Conservation (phyloP, 37 sponge, comb jelly and placozoan species). For the Bolinopsis microptera region DNA sequence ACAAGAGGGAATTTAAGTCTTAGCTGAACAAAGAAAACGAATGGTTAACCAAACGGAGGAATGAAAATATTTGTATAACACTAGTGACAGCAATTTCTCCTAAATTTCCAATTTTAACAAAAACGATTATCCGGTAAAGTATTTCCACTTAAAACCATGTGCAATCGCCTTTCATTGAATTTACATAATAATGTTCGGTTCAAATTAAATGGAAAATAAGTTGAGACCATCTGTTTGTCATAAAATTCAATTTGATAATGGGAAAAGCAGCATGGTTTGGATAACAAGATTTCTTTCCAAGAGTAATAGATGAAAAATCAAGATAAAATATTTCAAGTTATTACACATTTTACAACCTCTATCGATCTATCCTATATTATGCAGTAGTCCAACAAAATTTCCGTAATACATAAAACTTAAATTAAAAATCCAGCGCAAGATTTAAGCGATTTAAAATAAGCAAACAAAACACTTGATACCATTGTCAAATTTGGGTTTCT, state of each 20-base stretch:
- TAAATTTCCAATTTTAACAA: background rate
- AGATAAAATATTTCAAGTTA: background rate
- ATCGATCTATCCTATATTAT: background rate
- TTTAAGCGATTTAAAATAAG: background rate
- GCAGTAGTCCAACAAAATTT: background rate
- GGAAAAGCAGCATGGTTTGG: background rate
- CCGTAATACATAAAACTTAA: slow-evolving; percentile 2
- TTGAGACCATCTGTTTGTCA: background rate
- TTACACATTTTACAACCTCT: background rate
- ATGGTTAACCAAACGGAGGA: slow-evolving; percentile 25
- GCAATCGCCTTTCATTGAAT: background rate
- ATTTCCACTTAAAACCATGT: background rate
- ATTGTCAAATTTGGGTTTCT: background rate
- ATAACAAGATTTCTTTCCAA: background rate
- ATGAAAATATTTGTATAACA: slow-evolving; percentile 25
- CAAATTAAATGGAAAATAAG: too few relatives aligned
- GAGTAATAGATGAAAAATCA: background rate
- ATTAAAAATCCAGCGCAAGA: slow-evolving; percentile 31
- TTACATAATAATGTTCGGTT: too few relatives aligned
- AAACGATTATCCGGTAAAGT: background rate
- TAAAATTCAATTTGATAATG: background rate
- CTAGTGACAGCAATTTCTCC: background rate
- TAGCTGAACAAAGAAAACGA: background rate
- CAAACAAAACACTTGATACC: background rate
- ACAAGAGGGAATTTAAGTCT: too few relatives aligned